Conservation (phyloP, 2,888 invertebrate genomes). For the Protodeltote pygarga region DNA sequence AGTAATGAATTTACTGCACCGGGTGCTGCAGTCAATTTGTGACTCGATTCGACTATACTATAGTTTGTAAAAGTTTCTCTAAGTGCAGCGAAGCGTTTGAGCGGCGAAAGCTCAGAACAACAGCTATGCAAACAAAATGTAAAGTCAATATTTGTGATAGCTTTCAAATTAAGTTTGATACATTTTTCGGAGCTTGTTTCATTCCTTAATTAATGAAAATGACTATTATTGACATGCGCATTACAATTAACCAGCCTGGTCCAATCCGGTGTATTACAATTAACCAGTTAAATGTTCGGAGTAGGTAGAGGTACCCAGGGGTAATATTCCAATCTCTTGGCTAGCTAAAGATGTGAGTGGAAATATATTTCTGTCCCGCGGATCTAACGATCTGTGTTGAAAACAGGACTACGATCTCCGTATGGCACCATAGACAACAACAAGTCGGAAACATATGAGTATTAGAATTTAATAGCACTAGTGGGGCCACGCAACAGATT, state of each 20-base stretch:
- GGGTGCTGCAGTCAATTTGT: conserved; percentile 26
- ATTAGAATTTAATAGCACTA: conserved; percentile 43
- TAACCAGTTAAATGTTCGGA: no score
- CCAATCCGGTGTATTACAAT: no score
- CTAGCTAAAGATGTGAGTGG: no score
- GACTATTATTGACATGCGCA: no score
- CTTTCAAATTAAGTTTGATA: no score
- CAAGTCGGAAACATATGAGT: conserved; percentile 27
- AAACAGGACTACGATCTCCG: neutral
- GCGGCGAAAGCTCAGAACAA: conserved; percentile 31
- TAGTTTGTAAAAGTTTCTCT: conserved; percentile 47
- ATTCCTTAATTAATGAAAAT: no score
- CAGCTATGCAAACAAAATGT: conserved; percentile 38
- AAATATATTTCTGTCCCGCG: no score
- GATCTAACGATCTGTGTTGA: conserved; percentile 5
- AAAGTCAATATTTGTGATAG: conserved; percentile 37
- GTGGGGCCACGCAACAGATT: conserved; percentile 49
- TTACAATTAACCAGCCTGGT: no score
- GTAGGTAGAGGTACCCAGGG: no score
- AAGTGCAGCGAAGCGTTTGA: conserved; percentile 39
- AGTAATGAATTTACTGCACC: no score
- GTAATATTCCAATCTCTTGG: no score
- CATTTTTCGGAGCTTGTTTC: no score
- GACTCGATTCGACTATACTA: conserved; percentile 30
- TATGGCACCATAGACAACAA: neutral